phyloP scores from a whole-genome alignment of 2,888 invertebrate genomes.

The Entomobrya proxima region DNA sequence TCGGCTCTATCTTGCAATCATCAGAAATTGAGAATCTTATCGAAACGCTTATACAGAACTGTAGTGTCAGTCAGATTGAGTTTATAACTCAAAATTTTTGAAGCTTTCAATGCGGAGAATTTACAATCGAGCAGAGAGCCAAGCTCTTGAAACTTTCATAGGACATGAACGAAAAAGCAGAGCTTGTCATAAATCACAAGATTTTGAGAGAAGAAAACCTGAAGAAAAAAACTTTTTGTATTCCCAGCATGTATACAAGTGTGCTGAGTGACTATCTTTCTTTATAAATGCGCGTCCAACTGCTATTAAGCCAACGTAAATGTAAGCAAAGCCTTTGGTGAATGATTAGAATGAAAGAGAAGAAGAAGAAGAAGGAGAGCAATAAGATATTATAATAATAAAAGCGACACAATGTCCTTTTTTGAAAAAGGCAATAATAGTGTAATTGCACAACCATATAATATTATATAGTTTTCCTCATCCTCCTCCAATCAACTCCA shows the following conservation, averaged over 20 bases:
- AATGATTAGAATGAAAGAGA: too few relatives aligned
- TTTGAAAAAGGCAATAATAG: conserved; percentile 56
- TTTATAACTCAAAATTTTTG: conserved; percentile 40
- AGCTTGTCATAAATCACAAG: conserved; percentile 62
- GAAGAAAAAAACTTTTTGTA: conserved; percentile 39
- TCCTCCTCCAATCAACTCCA: conserved; percentile 61
- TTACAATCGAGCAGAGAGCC: conserved; percentile 39
- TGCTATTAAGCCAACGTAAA: conserved; percentile 51
- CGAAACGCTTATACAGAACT: background rate
- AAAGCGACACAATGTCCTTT: conserved; percentile 48
- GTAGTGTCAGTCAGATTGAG: conserved; percentile 21
- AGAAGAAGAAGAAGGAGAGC: too few relatives aligned
- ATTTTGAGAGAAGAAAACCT: conserved; percentile 47
- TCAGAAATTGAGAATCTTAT: background rate
- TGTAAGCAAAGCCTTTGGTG: conserved; percentile 18
- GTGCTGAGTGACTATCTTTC: too few relatives aligned
- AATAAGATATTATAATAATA: conserved; percentile 41
- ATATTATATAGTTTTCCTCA: conserved; percentile 61
- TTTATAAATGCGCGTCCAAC: conserved; percentile 45
- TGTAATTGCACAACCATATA: conserved; percentile 56
- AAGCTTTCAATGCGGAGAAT: conserved; percentile 21
- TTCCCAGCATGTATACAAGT: background rate
- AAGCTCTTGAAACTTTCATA: conserved; percentile 27
- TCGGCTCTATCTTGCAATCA: background rate
- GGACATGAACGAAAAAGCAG: conserved; percentile 26